Evolutionary conservation across 2,888 invertebrate genomes (phyloP), one percentile per base, ranked within the genome.

Genomic region (Parnassius smintheus): DNA sequence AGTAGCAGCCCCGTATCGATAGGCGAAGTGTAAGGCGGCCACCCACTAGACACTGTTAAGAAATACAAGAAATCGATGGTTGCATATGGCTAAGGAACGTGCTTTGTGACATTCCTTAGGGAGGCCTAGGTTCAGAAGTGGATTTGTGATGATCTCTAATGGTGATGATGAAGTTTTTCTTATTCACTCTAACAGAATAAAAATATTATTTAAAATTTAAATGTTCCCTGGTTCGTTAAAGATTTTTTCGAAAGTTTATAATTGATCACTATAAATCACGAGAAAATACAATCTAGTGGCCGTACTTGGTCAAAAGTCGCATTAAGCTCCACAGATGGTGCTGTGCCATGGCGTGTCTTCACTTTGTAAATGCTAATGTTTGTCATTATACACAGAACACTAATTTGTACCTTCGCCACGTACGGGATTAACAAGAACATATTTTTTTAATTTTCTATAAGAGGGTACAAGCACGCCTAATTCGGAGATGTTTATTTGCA

Each of bases 251-350:
- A 56, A 59, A 56, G 13, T 55, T 51, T 56, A 22, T 48, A 52
- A 64, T 59, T 64, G 51, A 44, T 70, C 73, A 70, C 70, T 72
- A 75, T 80, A 78, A 81, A 75, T 80, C 75, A 77, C 75, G 75
- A 77, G 75, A 77, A 78, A 76, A 73, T 73, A 69, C 67, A 73
- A 68, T 72, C 70, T 72, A 59, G 70, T 44, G n/a, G 9, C 78
- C 78, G 65, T 77, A 80, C 74, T 77, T 80, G 78, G 83, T 71
- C 76, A 77, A 76, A 80, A 78, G 78, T 75, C 74, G 81, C 82
- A 83, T 82, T 79, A 78, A 80, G 68, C 69, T 71, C 82, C 83
- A 69, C 76, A 82, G 80, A 84, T 80, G 83, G 83, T 68, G 75
- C 77, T 75, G 71, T 68, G 67, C 64, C 65, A 66, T 70, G 62